Evolutionary conservation across 1,140 invertebrate genomes (phyloP).

Genomic region (Cheumatopsyche charites): DNA sequence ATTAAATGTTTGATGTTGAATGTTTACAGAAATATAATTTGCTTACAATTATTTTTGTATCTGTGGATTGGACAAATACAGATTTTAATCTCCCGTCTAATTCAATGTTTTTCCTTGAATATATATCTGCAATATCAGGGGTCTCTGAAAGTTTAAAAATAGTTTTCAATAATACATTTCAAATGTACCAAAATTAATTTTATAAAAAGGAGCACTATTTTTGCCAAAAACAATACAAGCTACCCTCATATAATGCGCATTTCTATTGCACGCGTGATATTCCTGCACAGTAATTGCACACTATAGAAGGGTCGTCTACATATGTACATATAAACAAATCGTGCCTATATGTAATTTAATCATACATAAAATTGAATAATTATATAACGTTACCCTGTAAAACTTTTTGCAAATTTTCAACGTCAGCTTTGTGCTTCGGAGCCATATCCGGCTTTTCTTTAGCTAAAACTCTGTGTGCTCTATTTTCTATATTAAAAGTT

Average conservation of each 20-base stretch:
- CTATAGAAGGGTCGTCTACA: too few relatives aligned
- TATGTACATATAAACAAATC: too few relatives aligned
- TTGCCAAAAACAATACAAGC: too few relatives aligned
- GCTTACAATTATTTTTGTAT: conserved; percentile 52
- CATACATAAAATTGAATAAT: too few relatives aligned
- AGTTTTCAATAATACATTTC: conserved; percentile 37
- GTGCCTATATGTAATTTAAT: too few relatives aligned
- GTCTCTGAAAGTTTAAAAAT: conserved; percentile 56
- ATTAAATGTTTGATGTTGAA: too few relatives aligned
- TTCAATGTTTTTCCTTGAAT: conserved; percentile 56
- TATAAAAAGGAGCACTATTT: too few relatives aligned
- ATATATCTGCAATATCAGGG: conserved; percentile 56
- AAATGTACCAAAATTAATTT: too few relatives aligned
- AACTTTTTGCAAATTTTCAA: conserved; percentile 58
- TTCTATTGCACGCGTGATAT: too few relatives aligned
- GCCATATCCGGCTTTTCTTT: conserved; percentile 62
- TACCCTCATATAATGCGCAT: too few relatives aligned
- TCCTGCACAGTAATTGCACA: too few relatives aligned
- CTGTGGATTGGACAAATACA: conserved; percentile 61
- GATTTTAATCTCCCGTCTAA: conserved; percentile 61
- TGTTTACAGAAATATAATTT: too few relatives aligned
- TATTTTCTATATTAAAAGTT: conserved; percentile 64
- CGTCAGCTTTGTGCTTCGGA: conserved; percentile 57
- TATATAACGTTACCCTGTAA: conserved; percentile 49
- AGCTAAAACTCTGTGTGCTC: conserved; percentile 63